Evolutionary conservation across 1,140 invertebrate genomes (phyloP).

Genomic region (Drosophila kanapiae): DNA sequence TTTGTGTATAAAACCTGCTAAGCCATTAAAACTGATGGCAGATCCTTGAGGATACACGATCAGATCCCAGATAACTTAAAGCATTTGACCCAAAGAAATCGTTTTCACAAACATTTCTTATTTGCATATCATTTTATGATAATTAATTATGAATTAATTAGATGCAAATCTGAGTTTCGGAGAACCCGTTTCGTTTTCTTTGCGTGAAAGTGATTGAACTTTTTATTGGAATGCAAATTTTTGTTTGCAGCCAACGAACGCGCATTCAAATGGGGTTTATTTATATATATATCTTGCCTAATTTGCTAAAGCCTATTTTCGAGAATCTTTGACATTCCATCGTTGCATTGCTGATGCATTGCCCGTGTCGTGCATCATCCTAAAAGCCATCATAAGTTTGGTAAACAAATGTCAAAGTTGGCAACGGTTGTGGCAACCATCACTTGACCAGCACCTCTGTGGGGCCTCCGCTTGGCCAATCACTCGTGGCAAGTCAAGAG

Average conservation of each 20-base stretch:
- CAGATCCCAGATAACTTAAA: background rate
- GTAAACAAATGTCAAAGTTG: conserved; percentile 38
- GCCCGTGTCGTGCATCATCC: background rate
- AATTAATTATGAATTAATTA: conserved; percentile 50
- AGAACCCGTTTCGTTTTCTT: conserved; percentile 29
- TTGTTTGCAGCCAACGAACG: conserved; percentile 2
- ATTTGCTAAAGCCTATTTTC: background rate
- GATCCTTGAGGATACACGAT: background rate
- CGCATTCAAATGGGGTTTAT: conserved; percentile 26
- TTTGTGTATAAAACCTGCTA: background rate
- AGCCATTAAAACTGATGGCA: background rate
- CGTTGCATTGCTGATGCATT: conserved; percentile 1
- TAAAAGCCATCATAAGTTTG: conserved; percentile 7
- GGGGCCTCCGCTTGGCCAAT: conserved; percentile 14
- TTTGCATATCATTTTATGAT: conserved; percentile 32
- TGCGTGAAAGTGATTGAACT: conserved; percentile 44
- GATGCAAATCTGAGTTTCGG: conserved; percentile 13
- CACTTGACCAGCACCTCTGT: conserved; percentile 14
- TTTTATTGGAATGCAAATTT: conserved; percentile 42
- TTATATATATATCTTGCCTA: background rate
- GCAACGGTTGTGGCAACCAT: conserved; percentile 22
- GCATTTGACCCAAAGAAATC: conserved; percentile 12
- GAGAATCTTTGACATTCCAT: background rate
- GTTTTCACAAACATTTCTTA: conserved; percentile 10
- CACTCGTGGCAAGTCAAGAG: conserved; percentile 23